These are phyloP conservation scores for Emys orbicularis DNA, from an alignment of 2,797 vertebrate genomes.

Conservation along the genomic window DNA sequence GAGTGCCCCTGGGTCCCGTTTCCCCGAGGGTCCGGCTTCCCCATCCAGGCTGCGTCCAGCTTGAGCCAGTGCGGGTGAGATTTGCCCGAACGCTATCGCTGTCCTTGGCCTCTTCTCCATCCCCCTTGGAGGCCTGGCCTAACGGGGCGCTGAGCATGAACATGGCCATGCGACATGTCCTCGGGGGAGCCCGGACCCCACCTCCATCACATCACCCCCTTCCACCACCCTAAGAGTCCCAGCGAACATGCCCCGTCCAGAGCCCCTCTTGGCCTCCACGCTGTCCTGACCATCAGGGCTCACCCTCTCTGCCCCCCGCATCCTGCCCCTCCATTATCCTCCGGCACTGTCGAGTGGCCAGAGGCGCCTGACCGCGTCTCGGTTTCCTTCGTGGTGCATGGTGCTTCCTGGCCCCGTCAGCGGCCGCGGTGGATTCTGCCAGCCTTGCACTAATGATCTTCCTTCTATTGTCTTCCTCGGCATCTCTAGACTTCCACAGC, in stretches of 20 bases:
- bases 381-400: not conserved
- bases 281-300: no score
- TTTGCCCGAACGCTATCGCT: not conserved
- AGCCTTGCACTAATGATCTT: not conserved
- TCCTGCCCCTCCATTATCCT: not conserved
- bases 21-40: not conserved
- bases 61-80: not conserved
- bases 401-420: not conserved
- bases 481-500: not conserved
- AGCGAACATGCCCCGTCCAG: no score
- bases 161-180: not conserved
- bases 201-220: not conserved
- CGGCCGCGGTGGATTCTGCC: not conserved
- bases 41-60: no score
- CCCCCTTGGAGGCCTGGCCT: not conserved
- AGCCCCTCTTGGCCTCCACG: not conserved
- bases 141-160: no score
- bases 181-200: not conserved
- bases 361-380: not conserved
- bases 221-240: no score
- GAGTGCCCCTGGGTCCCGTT: no score
- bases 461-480: conserved; percentile 18
- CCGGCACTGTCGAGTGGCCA: not conserved
- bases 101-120: no score
- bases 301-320: not conserved